Evolutionary conservation across 2,888 invertebrate species (phyloP), one percentile per base, ranked within the genome.

Genomic region (Abrostola triplasia): DNA sequence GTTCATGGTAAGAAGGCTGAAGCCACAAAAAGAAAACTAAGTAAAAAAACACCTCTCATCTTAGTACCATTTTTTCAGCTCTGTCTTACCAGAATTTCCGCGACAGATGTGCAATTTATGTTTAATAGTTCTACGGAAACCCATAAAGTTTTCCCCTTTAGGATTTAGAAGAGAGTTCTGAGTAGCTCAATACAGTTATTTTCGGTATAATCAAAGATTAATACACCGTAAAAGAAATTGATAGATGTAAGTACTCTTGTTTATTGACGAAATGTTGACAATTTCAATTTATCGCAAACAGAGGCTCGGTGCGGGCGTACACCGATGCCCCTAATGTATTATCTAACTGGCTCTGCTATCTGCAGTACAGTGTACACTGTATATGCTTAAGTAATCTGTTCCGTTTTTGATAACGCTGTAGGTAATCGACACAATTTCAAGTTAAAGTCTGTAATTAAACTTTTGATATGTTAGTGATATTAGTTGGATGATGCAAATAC

Each of bases 301-400:
- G 50, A 6, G n/a, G 35, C 5, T 47, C 10, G n/a, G 11, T 24
- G 48, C 44, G 40, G 24, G 57, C 55, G 36, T 52, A 60, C 64
- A 73, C 70, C 70, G 64, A 42, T 81, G 79, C n/a, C 79, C 79
- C 73, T 74, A 79, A 72, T 77, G 69, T 68, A 60, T 60, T 84
- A 83, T 82, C 82, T 68, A 67, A 72, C 74, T 80, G 73, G 68
- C 69, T 68, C 73, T 68, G 66, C 36, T 74, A 64, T 71, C 65
- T 63, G n/a, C n/a, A 12, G 49, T 51, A 65, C 36, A 24, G 35
- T 50, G 36, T 36, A 37, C 38, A 59, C 54, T 55, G 69, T 72
- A 78, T 78, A 76, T 78, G 77, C 62, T 74, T 82, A 86, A 50
- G 35, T 36, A 36, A 86, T 87, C 84, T 80, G 77, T 85, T 81